Conservation (phyloP, 2,888 invertebrate genomes). For the Miltochrista miniata region DNA sequence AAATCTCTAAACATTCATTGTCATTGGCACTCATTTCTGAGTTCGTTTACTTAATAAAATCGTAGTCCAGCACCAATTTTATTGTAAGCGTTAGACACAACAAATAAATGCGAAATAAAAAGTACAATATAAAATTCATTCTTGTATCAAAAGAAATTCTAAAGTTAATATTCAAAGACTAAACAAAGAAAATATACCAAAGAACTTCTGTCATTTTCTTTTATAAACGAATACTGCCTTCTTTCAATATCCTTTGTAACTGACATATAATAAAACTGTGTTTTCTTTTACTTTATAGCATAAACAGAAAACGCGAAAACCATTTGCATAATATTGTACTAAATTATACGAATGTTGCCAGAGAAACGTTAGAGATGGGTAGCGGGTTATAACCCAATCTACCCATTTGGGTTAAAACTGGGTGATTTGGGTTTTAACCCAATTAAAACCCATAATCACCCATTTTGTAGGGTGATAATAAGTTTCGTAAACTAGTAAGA, state of each 20-base stretch:
- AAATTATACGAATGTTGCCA: constrained; percentile 13
- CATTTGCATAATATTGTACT: constrained; percentile 12
- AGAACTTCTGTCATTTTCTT: neutral
- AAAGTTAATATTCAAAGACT: neutral
- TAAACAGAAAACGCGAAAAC: constrained; percentile 1
- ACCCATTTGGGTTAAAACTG: too few relatives aligned
- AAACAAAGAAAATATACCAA: neutral
- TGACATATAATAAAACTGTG: neutral
- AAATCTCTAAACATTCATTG: too few relatives aligned
- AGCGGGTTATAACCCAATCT: constrained; percentile 1
- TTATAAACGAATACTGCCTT: neutral
- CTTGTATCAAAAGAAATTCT: neutral
- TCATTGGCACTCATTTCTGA: too few relatives aligned
- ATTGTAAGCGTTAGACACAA: neutral
- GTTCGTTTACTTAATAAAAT: too few relatives aligned
- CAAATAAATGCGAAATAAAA: neutral
- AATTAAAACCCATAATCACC: too few relatives aligned
- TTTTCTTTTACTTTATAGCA: neutral
- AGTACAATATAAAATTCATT: neutral
- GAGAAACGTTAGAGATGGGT: neutral
- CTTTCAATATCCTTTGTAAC: neutral
- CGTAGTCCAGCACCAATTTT: neutral
- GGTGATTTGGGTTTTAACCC: too few relatives aligned
- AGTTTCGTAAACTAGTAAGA: too few relatives aligned
- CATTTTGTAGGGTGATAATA: too few relatives aligned